Evolutionary conservation across 2,888 invertebrate genomes (phyloP), one percentile per base, ranked within the genome.

Genomic region (Microdon myrmicae): DNA sequence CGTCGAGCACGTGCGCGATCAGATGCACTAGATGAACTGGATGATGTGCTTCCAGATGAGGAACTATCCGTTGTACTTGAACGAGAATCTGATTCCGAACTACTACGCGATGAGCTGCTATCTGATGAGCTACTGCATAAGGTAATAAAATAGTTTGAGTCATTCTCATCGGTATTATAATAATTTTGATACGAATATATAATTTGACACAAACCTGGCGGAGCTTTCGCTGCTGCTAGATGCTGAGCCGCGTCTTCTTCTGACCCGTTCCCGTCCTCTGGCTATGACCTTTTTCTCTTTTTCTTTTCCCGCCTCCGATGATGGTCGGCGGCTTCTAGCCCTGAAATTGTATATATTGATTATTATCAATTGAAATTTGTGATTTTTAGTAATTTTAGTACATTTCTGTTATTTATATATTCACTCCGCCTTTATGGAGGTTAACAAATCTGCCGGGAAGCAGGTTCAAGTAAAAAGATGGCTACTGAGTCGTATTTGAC

Each of bases 221-320:
- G 90, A 90, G 72, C 88, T 89, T 47, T 90, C 90, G 75, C 90
- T 90, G 72, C 90, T 90, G 59, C 90, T 90, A 1, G 90, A 89
- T 25, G 88, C 90, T 13, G 90, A 90, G 13, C 79, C 79, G 1
- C 79, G 73, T 53, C 85, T 86, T 56, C 78, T 75, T 20, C 78
- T 74, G 41, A 77, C 77, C 6, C 78, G 73, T 51, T 77, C 77
- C 43, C 79, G 71, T 2, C 77, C 72, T 3, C 72, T 70, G 31
- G 66, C 70, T 0, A 37, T 58, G 19, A 73, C 69, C 54, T 86
- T 85, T 69, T 85, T 85, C 74, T 92, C 90, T 76, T 89, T 89
- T 69, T 89, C 89, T 75, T 87, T 88, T 60, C 87, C 88, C 13
- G 87, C 85, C 28, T 83, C 82, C 68, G 87, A 87, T 17, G 88